Evolutionary conservation across 2,113 vertebrate species (phyloP).

Genomic region (Oxygymnocypris stewartii): DNA sequence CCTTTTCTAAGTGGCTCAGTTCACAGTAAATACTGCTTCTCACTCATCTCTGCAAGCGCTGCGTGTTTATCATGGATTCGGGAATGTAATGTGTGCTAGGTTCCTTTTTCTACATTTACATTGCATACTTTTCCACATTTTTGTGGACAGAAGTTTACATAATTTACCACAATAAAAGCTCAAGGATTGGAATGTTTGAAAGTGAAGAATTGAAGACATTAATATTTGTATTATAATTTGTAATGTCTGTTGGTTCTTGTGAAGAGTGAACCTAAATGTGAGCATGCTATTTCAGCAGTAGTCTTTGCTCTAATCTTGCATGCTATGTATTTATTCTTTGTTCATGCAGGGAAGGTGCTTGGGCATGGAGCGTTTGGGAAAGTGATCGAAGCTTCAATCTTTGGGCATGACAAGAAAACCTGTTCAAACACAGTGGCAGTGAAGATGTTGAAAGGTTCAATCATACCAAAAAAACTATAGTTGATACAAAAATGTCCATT

Average conservation of each 20-base stretch:
- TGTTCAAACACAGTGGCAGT: constrained; percentile 93
- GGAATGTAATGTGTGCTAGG: background rate
- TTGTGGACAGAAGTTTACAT: background rate
- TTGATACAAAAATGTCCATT: background rate
- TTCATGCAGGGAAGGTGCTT: constrained; percentile 86
- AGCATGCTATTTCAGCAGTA: too few relatives aligned
- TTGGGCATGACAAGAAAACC: constrained; percentile 86
- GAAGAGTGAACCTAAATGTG: background rate
- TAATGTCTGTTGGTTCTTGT: background rate
- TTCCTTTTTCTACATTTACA: background rate
- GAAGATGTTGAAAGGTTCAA: constrained; percentile 97
- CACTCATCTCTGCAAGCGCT: background rate
- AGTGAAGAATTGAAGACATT: background rate
- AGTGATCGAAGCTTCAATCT: constrained; percentile 94
- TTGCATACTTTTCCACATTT: background rate
- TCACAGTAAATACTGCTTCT: background rate
- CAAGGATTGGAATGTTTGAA: background rate
- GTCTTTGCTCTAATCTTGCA: background rate
- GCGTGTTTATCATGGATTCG: background rate
- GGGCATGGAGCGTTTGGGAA: constrained; percentile 97
- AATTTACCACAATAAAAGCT: background rate
- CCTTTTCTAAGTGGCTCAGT: background rate
- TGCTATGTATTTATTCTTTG: background rate
- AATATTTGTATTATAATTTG: background rate
- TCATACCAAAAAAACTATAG: background rate